These are phyloP conservation scores for Osmerus eperlanus DNA, from an alignment of 2,113 vertebrate genomes.

Conservation along the genomic window DNA sequence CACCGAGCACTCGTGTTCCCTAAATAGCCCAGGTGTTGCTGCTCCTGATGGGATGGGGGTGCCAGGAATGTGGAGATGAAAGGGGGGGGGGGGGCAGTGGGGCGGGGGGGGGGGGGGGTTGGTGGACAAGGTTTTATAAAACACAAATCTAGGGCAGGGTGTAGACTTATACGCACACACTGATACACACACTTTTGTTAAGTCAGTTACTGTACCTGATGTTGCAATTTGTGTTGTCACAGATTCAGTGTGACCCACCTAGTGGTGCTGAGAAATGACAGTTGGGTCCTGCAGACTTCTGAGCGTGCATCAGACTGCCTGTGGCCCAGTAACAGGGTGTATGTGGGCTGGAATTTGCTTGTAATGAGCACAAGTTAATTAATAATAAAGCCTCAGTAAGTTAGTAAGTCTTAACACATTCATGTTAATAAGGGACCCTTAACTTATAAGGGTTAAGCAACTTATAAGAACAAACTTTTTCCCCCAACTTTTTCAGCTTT, in stretches of 20 bases:
- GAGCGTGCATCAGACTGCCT: no score
- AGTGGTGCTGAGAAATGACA: slow-evolving; percentile 18
- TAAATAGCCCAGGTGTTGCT: slow-evolving; percentile 50
- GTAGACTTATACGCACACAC: slow-evolving; percentile 2
- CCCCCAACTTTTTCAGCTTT: no score
- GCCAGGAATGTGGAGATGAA: not conserved
- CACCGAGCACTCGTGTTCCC: slow-evolving; percentile 19
- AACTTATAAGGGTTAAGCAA: no score
- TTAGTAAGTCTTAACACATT: no score
- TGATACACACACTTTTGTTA: slow-evolving; percentile 2
- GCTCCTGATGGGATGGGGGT: not conserved
- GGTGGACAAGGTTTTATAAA: slow-evolving; percentile 24
- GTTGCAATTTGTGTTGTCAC: slow-evolving; percentile 7
- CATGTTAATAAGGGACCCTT: no score
- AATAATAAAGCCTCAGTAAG: no score
- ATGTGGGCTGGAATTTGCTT: no score
- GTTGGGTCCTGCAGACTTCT: not conserved
- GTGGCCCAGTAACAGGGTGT: no score
- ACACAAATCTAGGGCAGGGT: slow-evolving; percentile 37
- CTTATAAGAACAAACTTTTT: no score
- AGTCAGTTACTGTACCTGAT: not conserved
- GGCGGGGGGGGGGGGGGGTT: not conserved
- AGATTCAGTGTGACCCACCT: slow-evolving; percentile 19
- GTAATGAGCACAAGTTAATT: no score
- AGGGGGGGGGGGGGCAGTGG: slow-evolving; percentile 8